Evolutionary conservation across 2,113 vertebrate species (phyloP).

Genomic region (Marmota monax): DNA sequence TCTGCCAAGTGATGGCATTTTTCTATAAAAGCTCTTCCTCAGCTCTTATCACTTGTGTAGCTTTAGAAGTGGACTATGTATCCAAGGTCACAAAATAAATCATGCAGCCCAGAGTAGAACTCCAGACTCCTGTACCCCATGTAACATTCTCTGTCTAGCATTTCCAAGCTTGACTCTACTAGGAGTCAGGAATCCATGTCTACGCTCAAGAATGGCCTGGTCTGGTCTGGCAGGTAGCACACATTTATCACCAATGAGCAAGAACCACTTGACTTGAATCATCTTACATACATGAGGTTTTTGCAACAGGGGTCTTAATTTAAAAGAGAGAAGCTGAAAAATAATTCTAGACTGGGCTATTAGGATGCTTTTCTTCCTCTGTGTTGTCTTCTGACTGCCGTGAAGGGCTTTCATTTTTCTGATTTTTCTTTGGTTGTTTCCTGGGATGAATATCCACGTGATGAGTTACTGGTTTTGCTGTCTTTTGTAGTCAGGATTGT

Average conservation of each 20-base stretch:
- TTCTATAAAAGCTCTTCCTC: neutral
- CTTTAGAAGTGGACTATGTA: neutral
- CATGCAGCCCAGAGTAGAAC: neutral
- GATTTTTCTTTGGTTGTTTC: neutral
- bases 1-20: accelerated
- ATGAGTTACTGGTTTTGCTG: neutral
- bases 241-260: neutral
- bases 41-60: neutral
- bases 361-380: neutral
- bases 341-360: neutral
- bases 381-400: neutral
- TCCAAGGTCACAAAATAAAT: neutral
- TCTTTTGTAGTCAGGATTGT: neutral
- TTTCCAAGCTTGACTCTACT: accelerated
- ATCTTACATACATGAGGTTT: neutral
- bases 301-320: neutral
- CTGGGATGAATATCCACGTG: neutral
- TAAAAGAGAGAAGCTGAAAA: neutral
- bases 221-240: neutral
- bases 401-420: neutral
- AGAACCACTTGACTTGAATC: neutral
- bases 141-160: accelerated
- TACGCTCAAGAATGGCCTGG: accelerated
- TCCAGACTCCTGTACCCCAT: neutral
- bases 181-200: accelerated